Evolutionary conservation across 2,888 invertebrate genomes (phyloP).

Genomic region (Ochropleura plecta): DNA sequence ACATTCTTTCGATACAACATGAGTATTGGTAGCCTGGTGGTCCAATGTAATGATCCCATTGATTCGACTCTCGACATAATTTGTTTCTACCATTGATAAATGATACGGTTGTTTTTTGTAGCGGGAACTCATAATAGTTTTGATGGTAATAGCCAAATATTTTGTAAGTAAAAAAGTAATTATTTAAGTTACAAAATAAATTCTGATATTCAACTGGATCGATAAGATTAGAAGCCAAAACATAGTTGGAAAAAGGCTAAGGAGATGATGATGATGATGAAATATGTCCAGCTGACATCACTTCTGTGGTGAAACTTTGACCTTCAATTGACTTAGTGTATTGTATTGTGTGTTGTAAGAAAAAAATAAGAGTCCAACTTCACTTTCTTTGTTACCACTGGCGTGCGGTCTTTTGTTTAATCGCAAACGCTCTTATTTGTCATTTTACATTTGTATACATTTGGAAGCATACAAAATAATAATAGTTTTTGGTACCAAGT

Average conservation of each 20-base stretch:
- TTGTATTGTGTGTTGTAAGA: too few species aligned
- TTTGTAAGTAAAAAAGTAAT: constrained; percentile 13
- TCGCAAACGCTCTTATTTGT: too few species aligned
- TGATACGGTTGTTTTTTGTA: constrained; percentile 23
- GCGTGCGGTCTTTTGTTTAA: neutral
- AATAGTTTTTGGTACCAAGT: constrained; percentile 17
- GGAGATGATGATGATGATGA: too few species aligned
- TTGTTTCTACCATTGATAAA: constrained; percentile 38
- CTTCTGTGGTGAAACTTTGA: neutral
- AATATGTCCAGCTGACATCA: neutral
- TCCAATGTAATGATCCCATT: constrained; percentile 55
- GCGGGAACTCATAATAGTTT: constrained; percentile 20
- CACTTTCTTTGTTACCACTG: neutral
- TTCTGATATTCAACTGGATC: neutral
- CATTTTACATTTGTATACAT: neutral
- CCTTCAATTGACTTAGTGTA: neutral
- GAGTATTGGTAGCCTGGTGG: constrained; percentile 25
- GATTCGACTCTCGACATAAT: constrained; percentile 45
- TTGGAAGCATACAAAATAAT: neutral
- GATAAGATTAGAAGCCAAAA: neutral
- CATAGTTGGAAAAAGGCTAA: neutral
- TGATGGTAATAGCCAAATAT: constrained; percentile 27
- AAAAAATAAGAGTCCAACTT: neutral
- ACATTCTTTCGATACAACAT: constrained; percentile 28
- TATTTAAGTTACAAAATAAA: neutral